A percentile compares a stretch with the other conserved stretches of the same genome.
These are phyloP conservation scores for Drosophila elegans DNA, from an alignment of 1,140 invertebrate species.

Conservation along the genomic window DNA sequence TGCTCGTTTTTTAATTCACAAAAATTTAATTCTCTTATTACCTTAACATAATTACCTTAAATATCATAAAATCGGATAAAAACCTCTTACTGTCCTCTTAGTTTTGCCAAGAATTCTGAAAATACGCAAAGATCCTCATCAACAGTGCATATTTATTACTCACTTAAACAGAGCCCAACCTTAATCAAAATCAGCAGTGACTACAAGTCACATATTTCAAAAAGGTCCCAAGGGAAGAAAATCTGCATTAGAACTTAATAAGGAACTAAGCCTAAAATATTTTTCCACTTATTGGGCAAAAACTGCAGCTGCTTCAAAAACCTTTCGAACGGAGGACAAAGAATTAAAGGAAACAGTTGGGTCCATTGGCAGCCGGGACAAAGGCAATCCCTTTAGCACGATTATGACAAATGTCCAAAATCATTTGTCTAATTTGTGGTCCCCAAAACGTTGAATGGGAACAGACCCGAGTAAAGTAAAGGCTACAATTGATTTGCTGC, in stretches of 20 bases:
- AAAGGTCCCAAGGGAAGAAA: neutral
- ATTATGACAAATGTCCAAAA: conserved; percentile 62
- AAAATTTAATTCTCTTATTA: no score
- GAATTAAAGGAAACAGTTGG: neutral
- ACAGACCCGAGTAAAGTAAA: neutral
- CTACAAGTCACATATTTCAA: neutral
- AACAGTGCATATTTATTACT: neutral
- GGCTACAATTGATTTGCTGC: conserved; percentile 61
- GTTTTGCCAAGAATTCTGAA: no score
- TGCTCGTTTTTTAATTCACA: no score
- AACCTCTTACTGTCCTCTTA: no score
- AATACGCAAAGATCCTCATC: no score
- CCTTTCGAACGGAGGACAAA: neutral
- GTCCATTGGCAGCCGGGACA: conserved; percentile 21
- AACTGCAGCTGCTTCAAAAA: conserved; percentile 11
- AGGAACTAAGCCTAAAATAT: conserved; percentile 5
- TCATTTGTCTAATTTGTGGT: conserved; percentile 72
- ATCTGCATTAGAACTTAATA: conserved; percentile 7
- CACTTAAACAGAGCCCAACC: neutral
- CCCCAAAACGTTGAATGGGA: conserved; percentile 12
- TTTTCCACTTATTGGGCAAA: conserved; percentile 8
- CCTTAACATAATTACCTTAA: no score
- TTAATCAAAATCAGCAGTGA: neutral
- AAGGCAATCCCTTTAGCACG: conserved; percentile 39
- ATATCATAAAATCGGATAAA: no score